Percentiles rank a stretch among this genome's conserved stretches.
Conservation (phyloP, 2,888 invertebrate species). For the Heliconius erato region DNA sequence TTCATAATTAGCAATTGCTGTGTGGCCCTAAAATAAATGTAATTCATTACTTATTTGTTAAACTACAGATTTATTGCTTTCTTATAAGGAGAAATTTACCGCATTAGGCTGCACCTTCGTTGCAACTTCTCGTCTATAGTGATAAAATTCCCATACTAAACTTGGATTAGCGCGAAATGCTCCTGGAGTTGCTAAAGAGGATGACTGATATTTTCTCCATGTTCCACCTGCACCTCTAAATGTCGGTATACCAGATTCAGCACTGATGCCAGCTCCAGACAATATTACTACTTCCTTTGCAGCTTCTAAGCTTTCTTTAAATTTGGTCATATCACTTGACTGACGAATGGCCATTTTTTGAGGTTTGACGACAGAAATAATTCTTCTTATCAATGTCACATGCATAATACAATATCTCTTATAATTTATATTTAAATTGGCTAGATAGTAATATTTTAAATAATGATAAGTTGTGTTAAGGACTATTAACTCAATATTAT, state of each 20-base stretch:
- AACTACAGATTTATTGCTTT: neutral
- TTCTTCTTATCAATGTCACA: slow-evolving; percentile 57
- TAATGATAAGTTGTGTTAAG: no score
- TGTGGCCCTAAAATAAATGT: slow-evolving; percentile 84
- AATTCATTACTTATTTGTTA: neutral
- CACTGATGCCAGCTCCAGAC: slow-evolving; percentile 93
- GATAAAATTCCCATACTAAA: slow-evolving; percentile 96
- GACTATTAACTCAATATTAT: no score
- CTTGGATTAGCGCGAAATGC: slow-evolving; percentile 91
- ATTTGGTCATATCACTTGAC: slow-evolving; percentile 79
- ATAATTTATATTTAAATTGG: neutral
- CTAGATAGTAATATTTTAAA: neutral
- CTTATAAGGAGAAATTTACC: slow-evolving; percentile 69
- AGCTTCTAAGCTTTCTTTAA: slow-evolving; percentile 85
- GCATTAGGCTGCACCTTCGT: slow-evolving; percentile 89
- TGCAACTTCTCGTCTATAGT: slow-evolving; percentile 92
- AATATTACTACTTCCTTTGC: slow-evolving; percentile 89
- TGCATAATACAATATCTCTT: slow-evolving; percentile 54
- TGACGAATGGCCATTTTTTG: slow-evolving; percentile 61
- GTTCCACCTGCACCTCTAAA: slow-evolving; percentile 93
- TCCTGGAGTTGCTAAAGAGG: slow-evolving; percentile 88
- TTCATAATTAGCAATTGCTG: slow-evolving; percentile 89
- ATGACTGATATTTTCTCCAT: slow-evolving; percentile 92
- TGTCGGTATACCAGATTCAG: slow-evolving; percentile 95
- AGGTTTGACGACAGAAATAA: slow-evolving; percentile 50